Evolutionary conservation across 2,888 invertebrate genomes (phyloP), one percentile per base, ranked within the genome.

Genomic region (Sericinus montela): DNA sequence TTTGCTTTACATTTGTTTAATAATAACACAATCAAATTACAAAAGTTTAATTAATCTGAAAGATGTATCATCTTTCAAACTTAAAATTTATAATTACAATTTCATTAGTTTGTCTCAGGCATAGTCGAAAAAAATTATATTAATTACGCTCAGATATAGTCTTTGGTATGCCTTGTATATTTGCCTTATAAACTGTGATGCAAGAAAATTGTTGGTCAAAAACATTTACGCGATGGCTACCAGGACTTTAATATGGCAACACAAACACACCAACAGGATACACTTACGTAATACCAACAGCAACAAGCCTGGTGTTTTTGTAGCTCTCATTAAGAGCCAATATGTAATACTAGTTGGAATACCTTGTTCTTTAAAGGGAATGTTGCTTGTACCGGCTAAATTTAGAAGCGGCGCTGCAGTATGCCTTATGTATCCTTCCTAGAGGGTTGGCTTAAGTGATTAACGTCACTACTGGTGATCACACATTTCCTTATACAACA

Each of bases 331-430:
- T 59, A 57, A 52, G 55, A 37, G 47, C 38, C 45, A 53, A 52
- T 54, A 60, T 53, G 56, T 66, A 69, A 68, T 67, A 70, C 68
- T 63, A 60, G 67, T 64, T 58, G 59, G 63, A 61, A 69, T 64
- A 63, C 64, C 61, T 48, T 56, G 41, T 45, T 50, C 47, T 44
- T 77, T 76, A 75, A 81, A 75, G 76, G 73, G 68, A 67, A 63
- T 66, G 69, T 65, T 71, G 66, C 69, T 69, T 73, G 70, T 72
- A 60, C 65, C 59, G 62, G 72, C 75, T 81, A 80, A 74, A 80
- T 78, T 75, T 81, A 81, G 81, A 76, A 78, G 70, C 65, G 65
- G 69, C 64, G 48, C 63, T 54, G 61, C 58, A 60, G 67, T 71
- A 68, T 68, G n/a, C 67, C 56, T 60, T 48, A 60, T 61, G 58